Evolutionary conservation across 1,140 invertebrate species (phyloP), one percentile per base, ranked within the genome.

Genomic region (Danaus plexippus): DNA sequence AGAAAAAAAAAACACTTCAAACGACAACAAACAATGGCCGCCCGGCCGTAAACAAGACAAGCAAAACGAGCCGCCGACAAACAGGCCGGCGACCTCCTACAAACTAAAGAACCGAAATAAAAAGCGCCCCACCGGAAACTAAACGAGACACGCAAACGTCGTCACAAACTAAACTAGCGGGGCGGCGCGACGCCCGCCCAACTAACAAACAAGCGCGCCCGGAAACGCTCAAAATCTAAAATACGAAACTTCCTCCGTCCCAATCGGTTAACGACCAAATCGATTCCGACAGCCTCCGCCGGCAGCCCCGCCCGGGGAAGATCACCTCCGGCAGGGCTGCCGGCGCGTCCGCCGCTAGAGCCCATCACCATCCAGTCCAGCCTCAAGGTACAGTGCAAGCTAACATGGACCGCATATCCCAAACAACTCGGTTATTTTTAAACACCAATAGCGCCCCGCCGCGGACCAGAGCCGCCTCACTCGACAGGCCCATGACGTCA

Each of bases 341-440:
- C 22, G 5, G 22, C 22, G 7, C 2, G 22, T 32, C 22, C 7
- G 22, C 22, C 22, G 22, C 22, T 32, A 32, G 4, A 32, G 22
- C 50, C 46, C 59, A 57, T 54, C 58, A 61, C 50, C 61, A 15
- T 15, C 58, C 54, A 51, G 44, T 60, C 44, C 15, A 57, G 59
- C 60, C 58, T 66, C 51, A 48, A 61, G 57, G 57, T 63, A 64
- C 57, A 64, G 66, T 61, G 60, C 65, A 71, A 67, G 64, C 59
- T 66, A 71, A 53, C 69, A 73, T 73, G 68, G 76, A 80, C 77
- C 66, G 73, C 71, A 83, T 78, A 80, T 80, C 80, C 80, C 80
- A 81, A 74, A 75, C 78, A 81, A 75, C 75, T 74, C 73, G 71
- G 76, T 67, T 66, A 63, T 67, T 66, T 32, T 67, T 68, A 75